Conservation (phyloP, 1,140 invertebrate species). For the Cherax quadricarinatus region DNA sequence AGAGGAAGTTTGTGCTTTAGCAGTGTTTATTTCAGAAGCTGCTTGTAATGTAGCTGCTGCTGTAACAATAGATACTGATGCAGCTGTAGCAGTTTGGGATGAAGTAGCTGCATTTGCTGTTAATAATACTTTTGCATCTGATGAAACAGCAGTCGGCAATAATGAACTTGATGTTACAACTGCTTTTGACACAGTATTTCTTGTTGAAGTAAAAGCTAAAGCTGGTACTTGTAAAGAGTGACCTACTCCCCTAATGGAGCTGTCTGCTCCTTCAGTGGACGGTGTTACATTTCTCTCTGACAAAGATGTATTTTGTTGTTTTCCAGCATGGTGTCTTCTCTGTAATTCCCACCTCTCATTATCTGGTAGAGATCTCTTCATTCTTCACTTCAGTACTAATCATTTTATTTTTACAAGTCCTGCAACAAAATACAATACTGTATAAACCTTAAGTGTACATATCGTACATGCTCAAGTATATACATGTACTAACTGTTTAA, state of each 20-base stretch:
- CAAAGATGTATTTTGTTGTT: neutral
- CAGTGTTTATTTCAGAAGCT: neutral
- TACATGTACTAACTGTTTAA: no score
- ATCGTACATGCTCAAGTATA: no score
- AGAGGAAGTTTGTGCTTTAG: neutral
- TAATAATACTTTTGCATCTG: neutral
- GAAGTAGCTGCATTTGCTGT: neutral
- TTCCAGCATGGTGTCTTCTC: neutral
- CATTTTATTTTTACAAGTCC: neutral
- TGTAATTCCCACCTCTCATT: conserved; percentile 9
- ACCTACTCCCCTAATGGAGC: neutral
- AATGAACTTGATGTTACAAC: conserved; percentile 32
- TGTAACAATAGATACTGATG: neutral
- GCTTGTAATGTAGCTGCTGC: neutral
- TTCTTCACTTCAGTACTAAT: neutral
- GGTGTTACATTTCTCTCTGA: neutral
- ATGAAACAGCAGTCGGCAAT: neutral
- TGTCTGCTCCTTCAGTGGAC: neutral
- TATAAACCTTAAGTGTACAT: no score
- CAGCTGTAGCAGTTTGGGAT: neutral
- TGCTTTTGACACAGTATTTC: neutral
- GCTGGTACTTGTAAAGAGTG: neutral
- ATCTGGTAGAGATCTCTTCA: conserved; percentile 30
- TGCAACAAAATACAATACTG: neutral
- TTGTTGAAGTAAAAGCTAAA: neutral